Evolutionary conservation across 2,797 vertebrate genomes (phyloP), one percentile per base, ranked within the genome.

Genomic region (Typhlichthys subterraneus): DNA sequence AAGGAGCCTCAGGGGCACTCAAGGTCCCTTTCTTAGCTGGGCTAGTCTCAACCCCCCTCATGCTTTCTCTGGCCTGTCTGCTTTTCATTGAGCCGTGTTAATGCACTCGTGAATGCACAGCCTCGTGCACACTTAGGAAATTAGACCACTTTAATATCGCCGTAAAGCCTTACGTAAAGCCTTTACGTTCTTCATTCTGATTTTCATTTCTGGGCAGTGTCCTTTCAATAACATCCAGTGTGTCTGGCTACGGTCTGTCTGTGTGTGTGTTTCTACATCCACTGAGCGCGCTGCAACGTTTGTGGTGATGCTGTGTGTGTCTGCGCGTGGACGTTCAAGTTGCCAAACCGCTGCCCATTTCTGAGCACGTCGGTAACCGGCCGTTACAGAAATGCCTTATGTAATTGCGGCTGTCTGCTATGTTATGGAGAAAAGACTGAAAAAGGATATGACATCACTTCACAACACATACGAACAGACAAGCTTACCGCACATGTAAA

Each of bases 1-100:
- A 55, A 65, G 61, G 61, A 75, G 75, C 87, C 82, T 81, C 72
- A 56, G 88, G 88, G 83, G 53, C 76, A 78, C 76, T 82, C 66
- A 75, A 72, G 57, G 73, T 84, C 61, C 84, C 70, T 86, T 88
- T 86, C 82, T 85, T 79, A 85, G 76, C 70, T 33, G 23, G 77
- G 72, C 73, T 82, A 74, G 82, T 86, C 83, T 75, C 70, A 45
- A 75, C 70, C 70, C 69, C 66, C 23, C 4, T 3, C 23, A 23
- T 57, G 53, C 67, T 73, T 79, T 65, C 70, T 45, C 7, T 9
- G 63, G 69, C 42, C 59, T n/a, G 66, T 67, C 64, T 58, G 66
- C 65, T 65, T 9, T 53, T 75, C 64, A 72, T 73, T 66, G 68
- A 80, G 59, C 60, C 53, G 53, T 58, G 52, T 54, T 62, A 67